These are phyloP conservation scores for Epinephelus fuscoguttatus DNA, from an alignment of 2,113 vertebrate species.

Conservation along the genomic window DNA sequence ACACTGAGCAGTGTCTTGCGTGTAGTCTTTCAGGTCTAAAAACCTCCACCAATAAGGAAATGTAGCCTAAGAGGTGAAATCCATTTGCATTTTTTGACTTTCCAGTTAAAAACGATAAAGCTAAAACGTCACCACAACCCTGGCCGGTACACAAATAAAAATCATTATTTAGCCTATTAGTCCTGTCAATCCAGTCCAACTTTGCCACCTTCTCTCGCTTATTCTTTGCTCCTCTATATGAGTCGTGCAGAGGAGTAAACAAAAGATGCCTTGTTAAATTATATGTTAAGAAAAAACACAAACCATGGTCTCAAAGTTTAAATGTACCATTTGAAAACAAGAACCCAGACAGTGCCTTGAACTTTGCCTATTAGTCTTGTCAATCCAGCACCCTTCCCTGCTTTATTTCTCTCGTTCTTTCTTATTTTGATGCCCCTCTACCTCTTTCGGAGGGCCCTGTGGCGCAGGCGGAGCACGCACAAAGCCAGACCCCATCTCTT, in stretches of 20 bases:
- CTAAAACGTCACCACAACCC: not conserved
- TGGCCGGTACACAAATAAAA: not conserved
- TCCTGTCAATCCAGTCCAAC: not conserved
- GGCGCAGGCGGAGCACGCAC: slow-evolving; percentile 80
- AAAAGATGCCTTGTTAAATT: slow-evolving; percentile 12
- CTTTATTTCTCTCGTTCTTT: not conserved
- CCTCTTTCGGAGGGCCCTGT: slow-evolving; percentile 79
- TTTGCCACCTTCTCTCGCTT: not conserved
- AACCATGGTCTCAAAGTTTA: not conserved
- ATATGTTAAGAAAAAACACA: not conserved
- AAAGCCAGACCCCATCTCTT: slow-evolving; percentile 79
- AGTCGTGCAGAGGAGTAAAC: not conserved
- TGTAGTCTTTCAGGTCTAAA: not conserved
- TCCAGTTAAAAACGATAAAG: not conserved
- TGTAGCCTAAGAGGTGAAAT: not conserved
- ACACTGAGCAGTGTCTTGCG: not conserved
- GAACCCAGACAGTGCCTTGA: not conserved
- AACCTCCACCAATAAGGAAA: not conserved
- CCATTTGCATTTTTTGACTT: not conserved
- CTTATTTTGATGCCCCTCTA: slow-evolving; percentile 49
- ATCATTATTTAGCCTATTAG: slow-evolving; percentile 11
- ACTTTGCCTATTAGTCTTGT: slow-evolving; percentile 14
- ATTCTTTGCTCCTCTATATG: slow-evolving; percentile 42
- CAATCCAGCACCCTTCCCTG: slow-evolving; percentile 6
- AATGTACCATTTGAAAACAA: not conserved